phyloP scores from a whole-genome alignment of 2,888 invertebrate genomes.

The Calliphora vomitoria region DNA sequence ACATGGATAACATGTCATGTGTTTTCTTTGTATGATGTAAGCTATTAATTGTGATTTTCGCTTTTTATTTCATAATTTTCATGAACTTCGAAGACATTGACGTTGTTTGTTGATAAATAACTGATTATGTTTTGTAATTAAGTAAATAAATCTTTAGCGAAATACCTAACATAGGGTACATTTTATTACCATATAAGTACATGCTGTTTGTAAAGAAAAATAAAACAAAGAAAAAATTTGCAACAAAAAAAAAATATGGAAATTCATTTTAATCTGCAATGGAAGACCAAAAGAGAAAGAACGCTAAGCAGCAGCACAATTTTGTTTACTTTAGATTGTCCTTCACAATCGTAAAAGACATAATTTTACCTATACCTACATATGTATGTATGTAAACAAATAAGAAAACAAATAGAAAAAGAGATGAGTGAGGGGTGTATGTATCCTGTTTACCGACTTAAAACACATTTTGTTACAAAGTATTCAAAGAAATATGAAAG shows the following conservation, averaged over 20 bases:
- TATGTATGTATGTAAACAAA: too few species aligned
- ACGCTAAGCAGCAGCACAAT: conserved; percentile 40
- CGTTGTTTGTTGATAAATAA: too few species aligned
- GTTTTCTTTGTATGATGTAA: too few species aligned
- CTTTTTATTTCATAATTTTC: too few species aligned
- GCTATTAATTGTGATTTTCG: too few species aligned
- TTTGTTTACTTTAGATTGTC: conserved; percentile 57
- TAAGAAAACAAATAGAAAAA: conserved; percentile 14
- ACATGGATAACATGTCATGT: too few species aligned
- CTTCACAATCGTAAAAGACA: conserved; percentile 37
- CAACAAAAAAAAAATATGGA: conserved; percentile 20
- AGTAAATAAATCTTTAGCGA: too few species aligned
- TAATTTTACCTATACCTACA: conserved; percentile 15
- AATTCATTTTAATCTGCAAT: conserved; percentile 44
- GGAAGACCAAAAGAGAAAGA: conserved; percentile 25
- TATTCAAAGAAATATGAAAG: neutral
- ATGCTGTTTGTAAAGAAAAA: too few species aligned
- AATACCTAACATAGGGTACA: conserved; percentile 17
- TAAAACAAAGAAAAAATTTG: too few species aligned
- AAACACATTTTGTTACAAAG: conserved; percentile 19
- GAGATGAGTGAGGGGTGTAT: neutral
- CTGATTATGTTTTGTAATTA: too few species aligned
- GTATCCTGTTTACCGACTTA: conserved; percentile 31
- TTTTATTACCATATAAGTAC: conserved; percentile 2
- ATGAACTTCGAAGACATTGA: too few species aligned